Percentiles rank a stretch among this genome's conserved stretches.
phyloP scores from a whole-genome alignment of 2,797 vertebrate genomes.

The Gallinago nigripennis region DNA sequence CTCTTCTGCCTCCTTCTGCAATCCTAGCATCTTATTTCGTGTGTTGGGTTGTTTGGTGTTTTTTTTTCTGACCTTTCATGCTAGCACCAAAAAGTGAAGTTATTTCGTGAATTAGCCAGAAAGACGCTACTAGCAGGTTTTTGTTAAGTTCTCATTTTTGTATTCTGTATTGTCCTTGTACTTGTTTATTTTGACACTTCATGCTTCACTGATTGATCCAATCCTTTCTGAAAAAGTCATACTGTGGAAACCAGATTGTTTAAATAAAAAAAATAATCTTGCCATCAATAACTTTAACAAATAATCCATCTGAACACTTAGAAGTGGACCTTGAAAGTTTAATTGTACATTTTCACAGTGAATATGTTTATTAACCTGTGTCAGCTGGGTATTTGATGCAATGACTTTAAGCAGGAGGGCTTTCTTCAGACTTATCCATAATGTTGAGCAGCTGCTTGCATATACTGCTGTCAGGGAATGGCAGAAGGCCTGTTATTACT shows the following conservation, averaged over 20 bases:
- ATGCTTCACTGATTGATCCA: background rate
- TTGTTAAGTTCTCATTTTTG: background rate
- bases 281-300: background rate
- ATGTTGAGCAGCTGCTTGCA: background rate
- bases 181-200: background rate
- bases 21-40: background rate
- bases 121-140: background rate
- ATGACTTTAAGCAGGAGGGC: background rate
- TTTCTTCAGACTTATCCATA: background rate
- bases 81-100: background rate
- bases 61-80: background rate
- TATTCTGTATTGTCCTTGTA: background rate
- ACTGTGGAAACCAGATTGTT: background rate
- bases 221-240: background rate
- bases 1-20: background rate
- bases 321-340: background rate
- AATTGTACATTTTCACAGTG: background rate
- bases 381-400: background rate
- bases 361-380: background rate
- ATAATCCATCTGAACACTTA: background rate
- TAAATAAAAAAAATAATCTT: background rate
- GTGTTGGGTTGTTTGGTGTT: background rate
- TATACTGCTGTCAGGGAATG: background rate
- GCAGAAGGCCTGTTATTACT: background rate
- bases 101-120: background rate